phyloP scores from a whole-genome alignment of 2,797 vertebrate genomes.

The Tragopan temminckii region DNA sequence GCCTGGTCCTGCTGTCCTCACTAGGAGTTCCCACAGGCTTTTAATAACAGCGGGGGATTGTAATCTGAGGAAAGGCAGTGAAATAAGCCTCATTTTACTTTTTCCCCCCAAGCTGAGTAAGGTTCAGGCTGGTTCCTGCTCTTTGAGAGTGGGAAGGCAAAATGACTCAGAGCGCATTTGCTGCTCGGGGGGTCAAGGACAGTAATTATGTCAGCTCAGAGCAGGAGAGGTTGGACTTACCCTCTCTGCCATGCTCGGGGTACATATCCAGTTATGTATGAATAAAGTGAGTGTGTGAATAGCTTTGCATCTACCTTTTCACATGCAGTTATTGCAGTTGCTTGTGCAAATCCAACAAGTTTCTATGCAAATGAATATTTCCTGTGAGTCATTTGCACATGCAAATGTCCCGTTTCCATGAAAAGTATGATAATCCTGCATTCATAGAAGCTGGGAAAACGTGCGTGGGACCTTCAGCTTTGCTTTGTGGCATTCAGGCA shows the following conservation, averaged over 20 bases:
- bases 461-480: conserved; percentile 68
- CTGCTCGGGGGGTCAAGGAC: conserved; percentile 26
- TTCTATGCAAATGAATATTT: conserved; percentile 71
- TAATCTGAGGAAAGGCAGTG: conserved; percentile 31
- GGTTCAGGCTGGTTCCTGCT: conserved; percentile 25
- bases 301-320: conserved; percentile 67
- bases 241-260: conserved; percentile 22
- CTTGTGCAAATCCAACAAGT: conserved; percentile 69
- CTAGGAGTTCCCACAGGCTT: conserved; percentile 26
- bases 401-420: conserved; percentile 72
- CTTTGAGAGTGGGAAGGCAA: conserved; percentile 20
- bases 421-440: conserved; percentile 65
- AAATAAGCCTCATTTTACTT: conserved; percentile 33
- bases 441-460: conserved; percentile 74
- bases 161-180: conserved; percentile 35
- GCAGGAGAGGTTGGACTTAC: conserved; percentile 23
- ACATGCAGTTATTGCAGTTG: conserved; percentile 64
- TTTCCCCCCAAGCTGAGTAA: conserved; percentile 18
- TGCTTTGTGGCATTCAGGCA: conserved; percentile 45
- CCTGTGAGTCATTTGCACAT: conserved; percentile 78
- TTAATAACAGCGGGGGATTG: conserved; percentile 3
- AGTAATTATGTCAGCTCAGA: conserved; percentile 19
- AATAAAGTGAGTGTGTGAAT: conserved; percentile 62
- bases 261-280: conserved; percentile 65
- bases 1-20: background rate